Conservation (phyloP, 2,797 vertebrate genomes). For the Pelochelys cantorii region DNA sequence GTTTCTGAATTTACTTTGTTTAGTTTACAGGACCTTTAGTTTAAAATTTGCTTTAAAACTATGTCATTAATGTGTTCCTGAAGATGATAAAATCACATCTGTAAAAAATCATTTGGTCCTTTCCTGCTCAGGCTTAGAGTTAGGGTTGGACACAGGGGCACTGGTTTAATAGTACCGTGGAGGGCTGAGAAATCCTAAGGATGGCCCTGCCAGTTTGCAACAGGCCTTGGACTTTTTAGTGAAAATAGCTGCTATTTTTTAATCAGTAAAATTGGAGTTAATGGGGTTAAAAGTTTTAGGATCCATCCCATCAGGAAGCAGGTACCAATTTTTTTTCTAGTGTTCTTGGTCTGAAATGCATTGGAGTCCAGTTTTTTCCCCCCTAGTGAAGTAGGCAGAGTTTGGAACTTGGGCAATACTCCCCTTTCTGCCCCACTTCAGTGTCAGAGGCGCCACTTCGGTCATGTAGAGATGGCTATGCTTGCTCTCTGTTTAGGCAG, state of each 20-base stretch:
- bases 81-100: too few species aligned
- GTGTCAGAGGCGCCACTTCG: accelerated
- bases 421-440: not conserved
- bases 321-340: not conserved
- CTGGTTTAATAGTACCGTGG: too few species aligned
- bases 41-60: too few species aligned
- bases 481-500: not conserved
- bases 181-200: too few species aligned
- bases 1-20: too few species aligned
- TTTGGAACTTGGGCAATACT: not conserved
- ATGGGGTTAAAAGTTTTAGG: not conserved
- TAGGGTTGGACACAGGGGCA: too few species aligned
- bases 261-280: not conserved
- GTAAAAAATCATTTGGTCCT: too few species aligned
- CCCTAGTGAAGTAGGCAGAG: not conserved
- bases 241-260: not conserved
- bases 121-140: too few species aligned
- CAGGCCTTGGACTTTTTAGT: not conserved
- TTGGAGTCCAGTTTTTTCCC: not conserved
- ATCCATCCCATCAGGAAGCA: too few species aligned
- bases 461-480: not conserved
- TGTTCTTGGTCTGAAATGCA: not conserved
- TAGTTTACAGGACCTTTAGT: too few species aligned
- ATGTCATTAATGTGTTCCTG: too few species aligned
- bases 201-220: accelerated